Conservation (phyloP, 1,140 invertebrate genomes). For the Diuraphis noxia region DNA sequence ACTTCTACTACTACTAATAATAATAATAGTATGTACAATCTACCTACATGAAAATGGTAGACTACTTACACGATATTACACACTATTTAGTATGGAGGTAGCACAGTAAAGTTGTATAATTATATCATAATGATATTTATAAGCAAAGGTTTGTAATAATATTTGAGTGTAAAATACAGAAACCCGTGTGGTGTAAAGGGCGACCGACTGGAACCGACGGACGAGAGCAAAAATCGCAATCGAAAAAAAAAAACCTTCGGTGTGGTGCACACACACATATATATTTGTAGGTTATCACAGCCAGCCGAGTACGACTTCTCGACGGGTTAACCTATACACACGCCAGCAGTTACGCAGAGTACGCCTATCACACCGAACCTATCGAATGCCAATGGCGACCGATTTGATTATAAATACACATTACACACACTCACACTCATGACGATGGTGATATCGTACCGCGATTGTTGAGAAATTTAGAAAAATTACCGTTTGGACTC, state of each 20-base stretch:
- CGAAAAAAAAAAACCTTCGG: slow-evolving; percentile 22
- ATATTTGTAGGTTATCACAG: slow-evolving; percentile 52
- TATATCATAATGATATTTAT: too few relatives aligned
- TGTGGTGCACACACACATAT: slow-evolving; percentile 2
- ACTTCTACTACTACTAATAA: not conserved
- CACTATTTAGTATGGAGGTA: not conserved
- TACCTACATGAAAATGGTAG: not conserved
- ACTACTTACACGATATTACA: not conserved
- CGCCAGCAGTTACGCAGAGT: not conserved
- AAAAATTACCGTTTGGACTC: not conserved
- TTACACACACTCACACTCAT: not conserved
- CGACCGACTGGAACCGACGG: not conserved
- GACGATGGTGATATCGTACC: too few relatives aligned
- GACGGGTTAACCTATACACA: slow-evolving; percentile 42
- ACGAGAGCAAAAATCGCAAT: slow-evolving; percentile 1
- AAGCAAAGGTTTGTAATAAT: not conserved
- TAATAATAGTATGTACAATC: not conserved
- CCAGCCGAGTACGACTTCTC: slow-evolving; percentile 32
- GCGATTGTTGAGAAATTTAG: not conserved
- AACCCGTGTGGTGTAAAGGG: not conserved
- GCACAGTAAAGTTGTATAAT: not conserved
- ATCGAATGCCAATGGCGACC: slow-evolving; percentile 48
- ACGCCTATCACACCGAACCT: slow-evolving; percentile 41
- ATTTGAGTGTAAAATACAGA: not conserved
- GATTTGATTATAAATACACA: not conserved